Percentiles rank a stretch among this genome's conserved stretches.
phyloP scores from a whole-genome alignment of 53 echinoderm and acorn worm species.

The Pentamera pediparva region DNA sequence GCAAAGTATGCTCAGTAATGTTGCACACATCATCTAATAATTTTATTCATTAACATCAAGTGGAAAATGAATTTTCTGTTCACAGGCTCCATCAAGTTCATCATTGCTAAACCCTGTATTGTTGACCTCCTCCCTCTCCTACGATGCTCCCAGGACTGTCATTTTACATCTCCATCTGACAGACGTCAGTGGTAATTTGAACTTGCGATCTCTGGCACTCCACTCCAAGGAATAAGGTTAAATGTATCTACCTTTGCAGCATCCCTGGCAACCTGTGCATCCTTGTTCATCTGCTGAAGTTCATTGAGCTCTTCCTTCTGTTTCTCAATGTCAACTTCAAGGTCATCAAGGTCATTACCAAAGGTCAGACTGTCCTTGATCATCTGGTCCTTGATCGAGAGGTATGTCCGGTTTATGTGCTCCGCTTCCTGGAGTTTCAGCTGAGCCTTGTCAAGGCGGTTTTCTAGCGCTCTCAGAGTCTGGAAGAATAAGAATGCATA shows the following conservation, averaged over 20 bases:
- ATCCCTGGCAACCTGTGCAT: conserved; percentile 90
- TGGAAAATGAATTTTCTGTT: no score
- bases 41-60: no score
- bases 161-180: no score
- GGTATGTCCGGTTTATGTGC: conserved; percentile 94
- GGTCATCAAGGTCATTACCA: conserved; percentile 84
- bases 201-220: no score
- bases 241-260: conserved; percentile 67
- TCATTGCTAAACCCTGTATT: no score
- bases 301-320: conserved; percentile 75
- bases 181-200: no score
- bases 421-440: conserved; percentile 87
- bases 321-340: conserved; percentile 67
- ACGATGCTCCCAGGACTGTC: no score
- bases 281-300: conserved; percentile 85
- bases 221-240: no score
- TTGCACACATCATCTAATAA: no score
- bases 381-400: conserved; percentile 87
- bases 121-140: no score
- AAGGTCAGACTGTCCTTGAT: conserved; percentile 89
- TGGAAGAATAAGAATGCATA: conserved; percentile 3
- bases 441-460: conserved; percentile 90
- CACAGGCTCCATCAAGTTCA: no score
- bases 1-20: no score
- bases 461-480: conserved; percentile 81